Conservation (phyloP, 2,113 vertebrate species). For the Ctenomys sociabilis region DNA sequence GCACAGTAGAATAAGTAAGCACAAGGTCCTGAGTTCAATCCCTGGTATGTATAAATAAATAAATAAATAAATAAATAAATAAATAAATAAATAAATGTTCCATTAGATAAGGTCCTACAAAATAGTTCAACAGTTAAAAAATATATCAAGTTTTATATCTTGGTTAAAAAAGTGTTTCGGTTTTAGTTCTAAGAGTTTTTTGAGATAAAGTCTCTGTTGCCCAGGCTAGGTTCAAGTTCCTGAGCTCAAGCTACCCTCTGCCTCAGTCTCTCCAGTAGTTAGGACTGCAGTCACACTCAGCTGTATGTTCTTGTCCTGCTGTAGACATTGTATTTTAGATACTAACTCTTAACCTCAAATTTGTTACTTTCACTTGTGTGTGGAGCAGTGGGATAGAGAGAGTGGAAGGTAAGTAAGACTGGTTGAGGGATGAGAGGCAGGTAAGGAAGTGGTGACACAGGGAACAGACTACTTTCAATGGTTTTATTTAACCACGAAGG, state of each 20-base stretch:
- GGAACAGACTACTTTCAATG: not conserved
- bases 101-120: not conserved
- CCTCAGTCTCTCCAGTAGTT: not conserved
- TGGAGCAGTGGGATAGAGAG: not conserved
- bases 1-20: too few species aligned
- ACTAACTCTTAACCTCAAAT: not conserved
- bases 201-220: not conserved
- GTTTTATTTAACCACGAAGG: not conserved
- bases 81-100: too few species aligned
- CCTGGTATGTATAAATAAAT: too few species aligned
- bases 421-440: not conserved
- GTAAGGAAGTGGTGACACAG: not conserved
- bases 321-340: not conserved
- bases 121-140: not conserved
- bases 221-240: not conserved
- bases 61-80: too few species aligned
- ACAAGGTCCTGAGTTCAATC: too few species aligned
- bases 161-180: not conserved
- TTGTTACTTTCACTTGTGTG: not conserved
- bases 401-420: not conserved
- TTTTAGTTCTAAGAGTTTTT: not conserved
- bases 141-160: conserved; percentile 5
- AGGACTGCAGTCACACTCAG: not conserved
- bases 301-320: not conserved
- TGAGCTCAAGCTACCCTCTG: not conserved